Conservation (phyloP, 1,140 invertebrate species). For the Littorina saxatilis region DNA sequence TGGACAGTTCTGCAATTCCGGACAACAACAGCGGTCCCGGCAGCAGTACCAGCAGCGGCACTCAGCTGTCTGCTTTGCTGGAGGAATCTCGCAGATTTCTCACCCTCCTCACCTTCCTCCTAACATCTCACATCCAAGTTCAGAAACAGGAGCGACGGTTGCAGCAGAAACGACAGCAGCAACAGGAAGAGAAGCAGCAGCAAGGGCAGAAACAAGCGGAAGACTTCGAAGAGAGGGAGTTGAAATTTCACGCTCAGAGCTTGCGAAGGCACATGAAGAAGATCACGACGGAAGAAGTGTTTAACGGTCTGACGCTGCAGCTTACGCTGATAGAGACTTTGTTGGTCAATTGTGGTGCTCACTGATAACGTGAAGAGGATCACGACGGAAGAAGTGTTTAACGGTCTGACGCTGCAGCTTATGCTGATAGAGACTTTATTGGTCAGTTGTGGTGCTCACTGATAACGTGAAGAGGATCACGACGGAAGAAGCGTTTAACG, state of each 20-base stretch:
- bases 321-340: constrained; percentile 11
- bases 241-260: background rate
- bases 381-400: no score
- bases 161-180: background rate
- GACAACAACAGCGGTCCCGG: background rate
- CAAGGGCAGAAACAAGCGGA: background rate
- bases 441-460: no score
- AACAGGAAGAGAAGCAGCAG: background rate
- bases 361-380: no score
- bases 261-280: constrained; percentile 26
- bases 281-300: constrained; percentile 25
- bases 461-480: no score
- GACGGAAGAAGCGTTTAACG: no score
- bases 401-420: background rate
- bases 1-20: background rate
- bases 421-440: no score
- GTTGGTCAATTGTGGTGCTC: constrained; percentile 7
- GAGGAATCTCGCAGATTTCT: constrained; percentile 19
- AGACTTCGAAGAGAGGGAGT: background rate
- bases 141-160: background rate
- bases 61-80: background rate
- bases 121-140: background rate
- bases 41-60: background rate
- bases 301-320: background rate
- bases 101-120: constrained; percentile 11